Evolutionary conservation across 2,113 vertebrate species (phyloP).

Genomic region (Oenanthe melanoleuca): DNA sequence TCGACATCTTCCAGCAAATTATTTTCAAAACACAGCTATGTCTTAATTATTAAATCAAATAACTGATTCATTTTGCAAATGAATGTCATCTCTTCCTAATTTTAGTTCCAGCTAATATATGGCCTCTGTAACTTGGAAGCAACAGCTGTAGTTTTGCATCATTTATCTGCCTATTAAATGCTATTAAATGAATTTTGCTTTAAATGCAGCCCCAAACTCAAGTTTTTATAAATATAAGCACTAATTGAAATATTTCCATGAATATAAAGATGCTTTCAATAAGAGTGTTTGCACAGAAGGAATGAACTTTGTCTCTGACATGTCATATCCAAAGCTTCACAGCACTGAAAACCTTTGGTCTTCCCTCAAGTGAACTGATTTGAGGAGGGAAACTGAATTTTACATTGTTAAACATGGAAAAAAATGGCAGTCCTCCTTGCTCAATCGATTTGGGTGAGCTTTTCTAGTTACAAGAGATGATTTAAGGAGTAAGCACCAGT

Average conservation of each 20-base stretch:
- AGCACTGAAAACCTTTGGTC: not conserved
- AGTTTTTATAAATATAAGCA: not conserved
- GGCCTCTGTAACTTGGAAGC: not conserved
- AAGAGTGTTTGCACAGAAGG: not conserved
- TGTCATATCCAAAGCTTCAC: not conserved
- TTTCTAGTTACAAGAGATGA: not conserved
- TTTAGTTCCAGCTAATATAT: not conserved
- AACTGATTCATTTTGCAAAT: not conserved
- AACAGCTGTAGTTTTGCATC: not conserved
- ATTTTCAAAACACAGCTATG: not conserved
- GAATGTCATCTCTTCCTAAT: not conserved
- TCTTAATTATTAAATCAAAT: not conserved
- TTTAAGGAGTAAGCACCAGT: not conserved
- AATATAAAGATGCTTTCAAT: not conserved
- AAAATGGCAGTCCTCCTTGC: not conserved
- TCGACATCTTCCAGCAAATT: not conserved
- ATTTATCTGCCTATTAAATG: not conserved
- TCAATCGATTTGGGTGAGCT: not conserved
- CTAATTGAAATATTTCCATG: not conserved
- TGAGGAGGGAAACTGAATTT: not conserved
- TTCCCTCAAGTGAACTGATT: not conserved
- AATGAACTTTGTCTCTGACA: not conserved
- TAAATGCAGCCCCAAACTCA: not conserved
- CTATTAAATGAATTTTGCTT: not conserved
- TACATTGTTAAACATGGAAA: not conserved